Evolutionary conservation across 2,113 vertebrate species (phyloP).

Genomic region (Charadrius vociferus): DNA sequence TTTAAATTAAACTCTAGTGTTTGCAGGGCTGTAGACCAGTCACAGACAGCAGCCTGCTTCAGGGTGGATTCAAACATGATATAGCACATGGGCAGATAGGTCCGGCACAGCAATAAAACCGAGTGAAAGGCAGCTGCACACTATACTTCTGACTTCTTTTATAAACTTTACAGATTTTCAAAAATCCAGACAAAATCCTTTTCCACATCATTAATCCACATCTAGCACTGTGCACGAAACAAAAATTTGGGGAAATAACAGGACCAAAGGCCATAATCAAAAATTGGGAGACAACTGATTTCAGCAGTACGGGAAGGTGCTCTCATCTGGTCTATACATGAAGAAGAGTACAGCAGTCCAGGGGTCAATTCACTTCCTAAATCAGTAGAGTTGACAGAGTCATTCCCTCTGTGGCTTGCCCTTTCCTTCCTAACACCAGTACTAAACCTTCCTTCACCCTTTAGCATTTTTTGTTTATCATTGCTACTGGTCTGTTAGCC

Average conservation of each 20-base stretch:
- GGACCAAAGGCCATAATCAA: not conserved
- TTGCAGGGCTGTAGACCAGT: not conserved
- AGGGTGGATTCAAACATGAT: not conserved
- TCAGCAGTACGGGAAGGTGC: not conserved
- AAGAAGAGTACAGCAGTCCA: not conserved
- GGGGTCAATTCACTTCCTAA: not conserved
- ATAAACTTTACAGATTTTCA: not conserved
- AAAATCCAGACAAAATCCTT: not conserved
- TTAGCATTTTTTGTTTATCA: not conserved
- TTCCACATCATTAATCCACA: not conserved
- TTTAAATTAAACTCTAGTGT: not conserved
- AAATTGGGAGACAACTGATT: not conserved
- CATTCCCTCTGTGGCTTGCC: not conserved
- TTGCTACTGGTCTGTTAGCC: not conserved
- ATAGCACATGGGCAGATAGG: not conserved
- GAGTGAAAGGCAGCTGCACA: not conserved
- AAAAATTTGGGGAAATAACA: not conserved
- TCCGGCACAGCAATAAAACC: not conserved
- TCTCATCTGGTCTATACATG: accelerated
- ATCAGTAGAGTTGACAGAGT: not conserved
- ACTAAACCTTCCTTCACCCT: not conserved
- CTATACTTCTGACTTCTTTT: not conserved
- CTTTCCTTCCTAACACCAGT: not conserved
- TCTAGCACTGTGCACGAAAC: accelerated
- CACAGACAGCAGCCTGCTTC: slow-evolving; percentile 7